Evolutionary conservation across 2,113 vertebrate species (phyloP).

Genomic region (Chaetorhynchus papuensis): DNA sequence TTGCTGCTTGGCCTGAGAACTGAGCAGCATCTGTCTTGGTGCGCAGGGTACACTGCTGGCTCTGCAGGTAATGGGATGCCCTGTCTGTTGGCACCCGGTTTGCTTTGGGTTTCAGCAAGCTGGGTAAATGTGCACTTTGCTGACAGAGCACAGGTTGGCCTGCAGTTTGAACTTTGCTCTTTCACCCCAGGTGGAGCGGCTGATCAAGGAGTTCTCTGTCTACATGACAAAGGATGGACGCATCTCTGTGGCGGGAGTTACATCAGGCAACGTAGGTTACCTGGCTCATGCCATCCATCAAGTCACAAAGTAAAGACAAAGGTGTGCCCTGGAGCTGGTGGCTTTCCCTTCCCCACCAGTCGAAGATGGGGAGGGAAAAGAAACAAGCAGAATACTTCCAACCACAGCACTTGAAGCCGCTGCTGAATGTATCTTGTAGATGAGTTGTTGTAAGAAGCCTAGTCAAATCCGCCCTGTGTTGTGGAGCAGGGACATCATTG

Average conservation of each 20-base stretch:
- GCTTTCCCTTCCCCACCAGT: background rate
- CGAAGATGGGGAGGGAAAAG: background rate
- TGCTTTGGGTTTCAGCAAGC: background rate
- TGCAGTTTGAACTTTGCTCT: background rate
- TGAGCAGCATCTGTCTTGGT: background rate
- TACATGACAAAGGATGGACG: slow-evolving; percentile 98
- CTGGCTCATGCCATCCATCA: slow-evolving; percentile 90
- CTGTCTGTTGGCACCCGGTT: background rate
- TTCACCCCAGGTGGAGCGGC: slow-evolving; percentile 82
- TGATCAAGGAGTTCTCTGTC: slow-evolving; percentile 92
- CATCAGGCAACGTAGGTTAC: slow-evolving; percentile 88
- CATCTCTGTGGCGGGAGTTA: slow-evolving; percentile 92
- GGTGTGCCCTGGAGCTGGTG: background rate
- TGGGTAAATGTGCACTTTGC: background rate
- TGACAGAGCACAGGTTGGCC: background rate
- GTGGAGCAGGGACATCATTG: background rate
- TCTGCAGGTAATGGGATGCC: background rate
- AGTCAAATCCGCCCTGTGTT: background rate
- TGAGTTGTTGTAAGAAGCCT: slow-evolving; percentile 28
- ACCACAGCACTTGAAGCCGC: slow-evolving; percentile 14
- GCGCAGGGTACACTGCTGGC: background rate
- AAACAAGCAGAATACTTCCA: slow-evolving; percentile 34
- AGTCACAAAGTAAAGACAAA: slow-evolving; percentile 85
- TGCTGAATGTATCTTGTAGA: slow-evolving; percentile 51
- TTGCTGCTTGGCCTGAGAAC: background rate